Evolutionary conservation across 2,113 vertebrate genomes (phyloP).

Genomic region (Taxidea taxus): DNA sequence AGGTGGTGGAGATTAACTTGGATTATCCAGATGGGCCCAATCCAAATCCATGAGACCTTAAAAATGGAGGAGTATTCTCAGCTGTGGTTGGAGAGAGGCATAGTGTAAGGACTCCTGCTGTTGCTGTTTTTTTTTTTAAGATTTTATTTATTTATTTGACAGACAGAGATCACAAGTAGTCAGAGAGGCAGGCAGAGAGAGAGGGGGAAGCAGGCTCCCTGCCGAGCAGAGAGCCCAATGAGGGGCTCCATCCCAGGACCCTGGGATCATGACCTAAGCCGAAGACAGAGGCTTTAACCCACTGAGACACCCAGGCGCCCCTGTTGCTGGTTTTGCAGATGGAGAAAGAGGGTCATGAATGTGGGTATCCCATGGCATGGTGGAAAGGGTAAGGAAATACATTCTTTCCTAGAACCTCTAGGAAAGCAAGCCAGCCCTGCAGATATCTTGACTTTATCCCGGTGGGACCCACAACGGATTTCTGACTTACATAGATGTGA

Average conservation of each 20-base stretch:
- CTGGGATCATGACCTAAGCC: no score
- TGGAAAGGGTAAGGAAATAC: neutral
- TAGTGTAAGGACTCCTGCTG: neutral
- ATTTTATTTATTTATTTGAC: no score
- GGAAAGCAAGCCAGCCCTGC: neutral
- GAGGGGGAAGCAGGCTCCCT: no score
- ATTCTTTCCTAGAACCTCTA: neutral
- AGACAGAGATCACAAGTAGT: no score
- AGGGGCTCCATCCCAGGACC: no score
- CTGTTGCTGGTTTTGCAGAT: neutral
- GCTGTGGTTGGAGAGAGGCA: neutral
- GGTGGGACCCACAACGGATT: neutral
- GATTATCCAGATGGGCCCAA: neutral
- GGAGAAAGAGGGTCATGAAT: neutral
- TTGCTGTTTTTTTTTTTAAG: neutral
- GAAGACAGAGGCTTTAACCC: no score
- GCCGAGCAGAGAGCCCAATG: no score
- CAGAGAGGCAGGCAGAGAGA: no score
- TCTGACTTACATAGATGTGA: neutral
- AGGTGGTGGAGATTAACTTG: neutral
- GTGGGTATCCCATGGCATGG: neutral
- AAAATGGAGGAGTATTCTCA: neutral
- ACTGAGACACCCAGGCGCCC: no score
- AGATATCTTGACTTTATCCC: neutral
- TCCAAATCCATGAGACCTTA: neutral